Conservation (phyloP, 1,140 invertebrate genomes). For the Sitophilus oryzae region DNA sequence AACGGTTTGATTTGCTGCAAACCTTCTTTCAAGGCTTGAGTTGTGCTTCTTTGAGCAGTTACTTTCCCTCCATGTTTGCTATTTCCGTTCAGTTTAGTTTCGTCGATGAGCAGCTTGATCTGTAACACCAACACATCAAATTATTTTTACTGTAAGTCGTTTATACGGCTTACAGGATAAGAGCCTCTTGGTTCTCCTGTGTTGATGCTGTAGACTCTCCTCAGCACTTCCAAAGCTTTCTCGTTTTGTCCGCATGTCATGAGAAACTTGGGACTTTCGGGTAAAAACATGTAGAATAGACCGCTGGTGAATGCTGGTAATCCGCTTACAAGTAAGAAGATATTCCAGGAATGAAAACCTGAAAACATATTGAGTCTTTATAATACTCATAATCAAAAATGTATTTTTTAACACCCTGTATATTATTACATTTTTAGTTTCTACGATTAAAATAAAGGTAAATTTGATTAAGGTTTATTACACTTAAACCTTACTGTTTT, state of each 20-base stretch:
- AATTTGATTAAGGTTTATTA: too few relatives aligned
- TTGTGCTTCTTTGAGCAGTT: constrained; percentile 14
- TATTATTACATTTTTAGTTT: too few relatives aligned
- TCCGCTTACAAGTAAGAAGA: constrained; percentile 62
- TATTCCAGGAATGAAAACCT: constrained; percentile 63
- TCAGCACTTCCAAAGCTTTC: constrained; percentile 58
- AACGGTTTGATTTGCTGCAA: constrained; percentile 21
- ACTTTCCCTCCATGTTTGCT: constrained; percentile 1
- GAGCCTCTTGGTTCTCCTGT: constrained; percentile 53
- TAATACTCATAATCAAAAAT: too few relatives aligned
- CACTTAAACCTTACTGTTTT: too few relatives aligned
- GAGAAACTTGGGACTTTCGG: constrained; percentile 77
- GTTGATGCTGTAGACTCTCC: constrained; percentile 56
- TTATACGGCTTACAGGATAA: constrained; percentile 50
- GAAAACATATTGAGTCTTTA: too few relatives aligned
- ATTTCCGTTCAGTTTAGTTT: constrained; percentile 11
- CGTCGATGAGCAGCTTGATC: constrained; percentile 22
- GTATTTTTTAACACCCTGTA: too few relatives aligned
- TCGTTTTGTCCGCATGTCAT: constrained; percentile 64
- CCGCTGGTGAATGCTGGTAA: constrained; percentile 61
- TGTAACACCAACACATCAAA: constrained; percentile 2
- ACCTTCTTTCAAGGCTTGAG: constrained; percentile 22
- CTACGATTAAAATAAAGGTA: too few relatives aligned
- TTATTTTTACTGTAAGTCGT: neutral
- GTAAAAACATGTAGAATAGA: constrained; percentile 50